These are phyloP conservation scores for Patella ulyssiponensis DNA, from an alignment of 2,888 invertebrate genomes.

Conservation along the genomic window DNA sequence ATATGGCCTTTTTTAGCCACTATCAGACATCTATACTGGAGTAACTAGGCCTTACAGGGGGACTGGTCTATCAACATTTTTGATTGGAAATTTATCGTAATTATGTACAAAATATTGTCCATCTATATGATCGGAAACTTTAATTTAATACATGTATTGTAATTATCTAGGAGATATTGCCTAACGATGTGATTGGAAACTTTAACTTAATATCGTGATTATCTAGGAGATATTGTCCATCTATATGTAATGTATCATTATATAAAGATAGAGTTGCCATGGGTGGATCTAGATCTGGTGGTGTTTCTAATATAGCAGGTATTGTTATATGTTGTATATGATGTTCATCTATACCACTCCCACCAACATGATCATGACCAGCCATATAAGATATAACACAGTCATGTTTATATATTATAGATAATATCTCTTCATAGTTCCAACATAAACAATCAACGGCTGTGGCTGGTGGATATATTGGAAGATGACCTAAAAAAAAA, in stretches of 20 bases:
- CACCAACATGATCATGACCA: conserved; percentile 71
- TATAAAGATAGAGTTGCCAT: not conserved
- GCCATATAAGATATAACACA: conserved; percentile 68
- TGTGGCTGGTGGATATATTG: conserved; percentile 53
- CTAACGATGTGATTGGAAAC: not conserved
- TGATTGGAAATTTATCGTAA: not conserved
- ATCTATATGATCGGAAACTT: not conserved
- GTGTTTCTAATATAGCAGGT: conserved; percentile 68
- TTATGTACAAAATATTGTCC: not conserved
- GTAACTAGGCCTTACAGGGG: too few species aligned
- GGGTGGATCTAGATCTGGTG: conserved; percentile 42
- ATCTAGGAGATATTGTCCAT: not conserved
- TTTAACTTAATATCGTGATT: not conserved
- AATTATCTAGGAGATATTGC: not conserved
- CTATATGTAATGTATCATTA: not conserved
- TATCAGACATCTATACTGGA: too few species aligned
- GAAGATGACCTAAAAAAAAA: conserved; percentile 63
- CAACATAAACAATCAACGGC: conserved; percentile 62
- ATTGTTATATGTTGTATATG: conserved; percentile 69
- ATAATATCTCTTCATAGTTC: conserved; percentile 68
- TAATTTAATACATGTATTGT: not conserved
- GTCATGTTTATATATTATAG: conserved; percentile 56
- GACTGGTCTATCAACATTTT: too few species aligned
- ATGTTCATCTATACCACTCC: conserved; percentile 59
- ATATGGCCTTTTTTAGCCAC: too few species aligned